Evolutionary conservation across 2,888 invertebrate genomes (phyloP), one percentile per base, ranked within the genome.

Genomic region (Euplexia lucipara): DNA sequence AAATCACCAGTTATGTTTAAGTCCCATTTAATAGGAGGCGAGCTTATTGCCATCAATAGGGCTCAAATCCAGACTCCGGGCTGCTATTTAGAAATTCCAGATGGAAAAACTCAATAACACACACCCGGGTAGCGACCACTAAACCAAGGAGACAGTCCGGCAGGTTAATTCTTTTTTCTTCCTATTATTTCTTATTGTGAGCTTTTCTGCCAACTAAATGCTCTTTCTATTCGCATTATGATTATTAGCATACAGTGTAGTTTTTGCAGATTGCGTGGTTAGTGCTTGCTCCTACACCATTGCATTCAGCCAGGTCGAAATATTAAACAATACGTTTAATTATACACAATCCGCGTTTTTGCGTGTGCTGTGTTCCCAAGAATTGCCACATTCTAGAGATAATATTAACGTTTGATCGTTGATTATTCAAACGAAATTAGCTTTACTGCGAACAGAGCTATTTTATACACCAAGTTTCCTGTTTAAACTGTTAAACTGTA

Each of bases 351-450:
- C 59, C 58, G 73, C 78, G 68, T 49, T 78, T 77, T 72, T 78
- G 52, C 74, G 61, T 37, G 6, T 10, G 22, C 32, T 42, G 32
- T 42, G 44, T 51, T 72, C 68, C 57, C 22, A 51, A 41, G 68
- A 73, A 78, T 57, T 65, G 52, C 59, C 56, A 45, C 62, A 72
- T 32, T 54, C 12, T 12, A 42, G 20, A 57, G 59, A 67, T 60
- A 52, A 67, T 60, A 52, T 56, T 52, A 70, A 48, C 60, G 52
- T 49, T 57, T 59, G 57, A 73, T 57, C 35, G 60, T 63, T 47
- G 49, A 61, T 64, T 72, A 68, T 73, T 52, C 22, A 35, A 73
- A 73, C 57, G 42, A 73, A 78, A 68, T 68, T 78, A 68, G 49
- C 47, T 68, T 53, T 53, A 68, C 44, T 20, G 45, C 35, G 56